These are phyloP conservation scores for Crenuchus spilurus DNA, from an alignment of 2,797 vertebrate genomes.

Conservation along the genomic window DNA sequence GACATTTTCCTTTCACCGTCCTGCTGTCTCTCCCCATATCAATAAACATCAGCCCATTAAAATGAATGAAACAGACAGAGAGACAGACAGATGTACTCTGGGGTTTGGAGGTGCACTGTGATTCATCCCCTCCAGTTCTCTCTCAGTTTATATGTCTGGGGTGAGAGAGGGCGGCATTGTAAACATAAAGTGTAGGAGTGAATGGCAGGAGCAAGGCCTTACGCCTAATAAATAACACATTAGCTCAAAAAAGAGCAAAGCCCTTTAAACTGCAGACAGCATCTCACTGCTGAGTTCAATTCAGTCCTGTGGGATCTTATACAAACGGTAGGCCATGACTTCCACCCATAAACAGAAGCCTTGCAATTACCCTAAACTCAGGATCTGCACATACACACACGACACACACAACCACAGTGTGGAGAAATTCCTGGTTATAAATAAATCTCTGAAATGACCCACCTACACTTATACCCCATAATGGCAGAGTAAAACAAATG, in stretches of 20 bases:
- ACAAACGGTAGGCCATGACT: constrained; percentile 47
- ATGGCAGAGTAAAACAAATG: constrained; percentile 55
- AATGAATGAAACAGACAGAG: background rate
- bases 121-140: constrained; percentile 20
- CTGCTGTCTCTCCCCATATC: constrained; percentile 33
- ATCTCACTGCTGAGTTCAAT: constrained; percentile 25
- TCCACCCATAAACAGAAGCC: constrained; percentile 49
- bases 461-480: constrained; percentile 51
- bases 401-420: constrained; percentile 33
- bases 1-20: background rate
- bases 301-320: constrained; percentile 42
- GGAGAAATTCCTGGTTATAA: constrained; percentile 55
- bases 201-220: constrained; percentile 2
- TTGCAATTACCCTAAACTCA: constrained; percentile 57
- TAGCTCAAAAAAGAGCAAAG: constrained; percentile 4
- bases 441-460: constrained; percentile 49
- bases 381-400: constrained; percentile 58
- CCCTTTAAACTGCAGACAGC: constrained; percentile 25
- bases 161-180: background rate
- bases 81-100: constrained; percentile 59
- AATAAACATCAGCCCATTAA: constrained; percentile 45
- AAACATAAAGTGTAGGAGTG: constrained; percentile 16
- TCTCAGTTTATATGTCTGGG: constrained; percentile 9
- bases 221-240: background rate
- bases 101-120: background rate